Base-by-base conservation (phyloP, 1,140 invertebrate species). In the Pseudomyrmex concolor region DNA sequence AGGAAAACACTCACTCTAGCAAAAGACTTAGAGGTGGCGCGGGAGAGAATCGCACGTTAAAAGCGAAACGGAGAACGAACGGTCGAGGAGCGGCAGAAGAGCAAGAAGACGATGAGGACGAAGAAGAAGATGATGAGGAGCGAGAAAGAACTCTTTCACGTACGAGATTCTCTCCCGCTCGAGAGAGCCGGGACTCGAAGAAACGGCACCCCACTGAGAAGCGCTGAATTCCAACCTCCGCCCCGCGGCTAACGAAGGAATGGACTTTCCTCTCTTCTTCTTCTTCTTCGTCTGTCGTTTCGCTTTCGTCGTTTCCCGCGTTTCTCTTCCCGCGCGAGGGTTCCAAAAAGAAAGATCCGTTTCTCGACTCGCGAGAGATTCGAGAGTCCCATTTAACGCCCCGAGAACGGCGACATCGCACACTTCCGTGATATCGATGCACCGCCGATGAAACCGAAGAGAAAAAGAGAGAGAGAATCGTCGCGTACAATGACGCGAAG, bases 181-280 rank as follows among this genome's bases (percentile, higher is more conserved):
- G 64, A 60, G 66, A 60, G 76, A 80, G 22, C 45, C 76, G 80
- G 67, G 86, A 60, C 86, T 88, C 88, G 88, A 86, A 91, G 89
- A 86, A 88, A 89, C 85, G 89, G 85, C 90, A 74, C 81, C 90
- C 90, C 62, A 89, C 90, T 91, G 90, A 50, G 90, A 89, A 90
- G 83, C 89, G 90, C 77, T 87, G 90, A 85, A 90, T 91, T 90
- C 90, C 89, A 91, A 87, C 89, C 86, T 89, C 82, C 89, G 74
- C 86, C 89, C 86, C 89, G 83, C 84, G 82, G 84, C 86, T 89
- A 91, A 91, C 89, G 89, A 91, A 90, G 83, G 84, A 83, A 84
- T 19, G 83, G 76, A 57, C 64, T 76, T 57, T 72, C 70, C 48
- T 54, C 62, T 55, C 43, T 76, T 51, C 71, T n/a, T 59, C 60